Conservation (phyloP, 2,113 vertebrate genomes). For the Actinemys pallida region DNA sequence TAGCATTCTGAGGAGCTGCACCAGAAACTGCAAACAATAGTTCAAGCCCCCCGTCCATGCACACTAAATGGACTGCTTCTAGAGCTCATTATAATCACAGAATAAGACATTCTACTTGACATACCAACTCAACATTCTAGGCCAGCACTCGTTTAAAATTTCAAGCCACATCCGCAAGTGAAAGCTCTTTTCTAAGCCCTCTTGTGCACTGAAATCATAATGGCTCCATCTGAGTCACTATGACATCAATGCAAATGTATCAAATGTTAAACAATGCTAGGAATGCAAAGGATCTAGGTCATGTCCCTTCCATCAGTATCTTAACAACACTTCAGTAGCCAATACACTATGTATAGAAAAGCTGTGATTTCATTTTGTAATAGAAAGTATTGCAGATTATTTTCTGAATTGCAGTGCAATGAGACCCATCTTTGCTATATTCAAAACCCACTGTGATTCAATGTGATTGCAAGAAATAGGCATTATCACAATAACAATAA, state of each 20-base stretch:
- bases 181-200: neutral
- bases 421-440: neutral
- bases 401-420: neutral
- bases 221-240: rapidly evolving
- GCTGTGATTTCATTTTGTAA: neutral
- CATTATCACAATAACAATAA: neutral
- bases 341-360: neutral
- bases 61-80: neutral
- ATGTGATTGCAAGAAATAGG: neutral
- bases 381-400: neutral
- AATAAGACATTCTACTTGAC: neutral
- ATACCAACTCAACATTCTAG: too few species aligned
- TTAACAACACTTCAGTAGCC: neutral
- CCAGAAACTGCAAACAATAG: neutral
- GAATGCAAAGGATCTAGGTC: neutral
- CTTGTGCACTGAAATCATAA: neutral
- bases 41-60: neutral
- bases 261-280: neutral
- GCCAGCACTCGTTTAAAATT: neutral
- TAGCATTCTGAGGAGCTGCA: neutral
- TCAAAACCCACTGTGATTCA: neutral
- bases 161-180: neutral
- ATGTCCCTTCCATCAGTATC: neutral
- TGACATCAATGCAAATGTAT: neutral
- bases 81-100: neutral